A percentile compares a stretch with the other conserved stretches of the same genome.
Evolutionary conservation across 2,888 invertebrate species (phyloP).

Genomic region (Polyommatus iphigenia): DNA sequence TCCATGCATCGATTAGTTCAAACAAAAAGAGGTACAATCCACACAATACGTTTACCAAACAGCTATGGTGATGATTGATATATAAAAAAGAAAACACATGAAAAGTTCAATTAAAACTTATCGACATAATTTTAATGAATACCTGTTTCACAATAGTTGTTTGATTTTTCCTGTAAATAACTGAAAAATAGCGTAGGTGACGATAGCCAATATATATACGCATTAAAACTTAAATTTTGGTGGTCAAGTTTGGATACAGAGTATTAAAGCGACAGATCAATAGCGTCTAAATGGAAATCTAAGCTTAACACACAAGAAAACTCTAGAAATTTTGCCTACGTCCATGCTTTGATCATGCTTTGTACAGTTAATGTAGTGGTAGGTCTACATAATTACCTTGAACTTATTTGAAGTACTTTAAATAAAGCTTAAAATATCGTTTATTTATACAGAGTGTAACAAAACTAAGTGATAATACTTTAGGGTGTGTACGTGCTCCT

Average conservation of each 20-base stretch:
- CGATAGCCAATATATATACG: conserved; percentile 28
- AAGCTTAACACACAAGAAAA: conserved; percentile 23
- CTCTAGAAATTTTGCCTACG: not conserved
- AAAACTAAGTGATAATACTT: too few species aligned
- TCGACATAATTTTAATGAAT: not conserved
- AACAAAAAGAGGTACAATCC: conserved; percentile 51
- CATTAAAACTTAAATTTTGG: conserved; percentile 36
- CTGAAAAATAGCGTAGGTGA: conserved; percentile 63
- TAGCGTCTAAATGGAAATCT: conserved; percentile 18
- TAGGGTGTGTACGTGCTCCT: too few species aligned
- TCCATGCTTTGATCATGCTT: conserved; percentile 28
- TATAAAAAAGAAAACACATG: not conserved
- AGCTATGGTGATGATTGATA: conserved; percentile 13
- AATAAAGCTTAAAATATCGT: not conserved
- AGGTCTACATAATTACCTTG: not conserved
- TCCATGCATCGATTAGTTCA: conserved; percentile 77
- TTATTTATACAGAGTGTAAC: too few species aligned
- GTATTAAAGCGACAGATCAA: conserved; percentile 14
- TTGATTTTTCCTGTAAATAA: conserved; percentile 67
- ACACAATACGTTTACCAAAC: conserved; percentile 28
- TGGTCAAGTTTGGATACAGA: not conserved
- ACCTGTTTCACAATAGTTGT: conserved; percentile 12
- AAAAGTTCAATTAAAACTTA: not conserved
- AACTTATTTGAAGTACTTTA: not conserved
- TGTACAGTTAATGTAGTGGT: not conserved